phyloP scores from a whole-genome alignment of 2,888 invertebrate genomes.

The Ophion costatus region DNA sequence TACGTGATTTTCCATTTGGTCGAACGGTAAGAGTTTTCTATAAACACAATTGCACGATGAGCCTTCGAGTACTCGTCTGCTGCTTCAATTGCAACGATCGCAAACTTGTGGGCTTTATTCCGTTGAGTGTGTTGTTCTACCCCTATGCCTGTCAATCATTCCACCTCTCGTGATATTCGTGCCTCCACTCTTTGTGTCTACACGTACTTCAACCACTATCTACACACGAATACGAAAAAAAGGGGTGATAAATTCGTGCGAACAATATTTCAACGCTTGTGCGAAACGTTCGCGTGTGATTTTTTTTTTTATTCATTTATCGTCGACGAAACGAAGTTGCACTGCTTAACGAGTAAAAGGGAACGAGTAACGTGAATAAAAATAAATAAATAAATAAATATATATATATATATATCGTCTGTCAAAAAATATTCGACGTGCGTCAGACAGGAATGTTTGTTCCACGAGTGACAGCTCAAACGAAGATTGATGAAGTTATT shows the following conservation, averaged over 20 bases:
- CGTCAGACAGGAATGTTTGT: not conserved
- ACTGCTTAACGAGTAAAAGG: not conserved
- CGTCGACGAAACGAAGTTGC: not conserved
- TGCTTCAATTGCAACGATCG: conserved; percentile 45
- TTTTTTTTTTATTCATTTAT: not conserved
- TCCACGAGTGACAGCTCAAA: not conserved
- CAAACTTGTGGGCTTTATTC: conserved; percentile 31
- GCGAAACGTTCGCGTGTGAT: not conserved
- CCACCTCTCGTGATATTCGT: conserved; percentile 30
- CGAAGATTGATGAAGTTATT: not conserved
- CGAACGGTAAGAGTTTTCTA: conserved; percentile 36
- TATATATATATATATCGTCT: not conserved
- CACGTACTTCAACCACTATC: not conserved
- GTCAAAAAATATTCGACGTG: not conserved
- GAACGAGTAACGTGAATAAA: too few relatives aligned
- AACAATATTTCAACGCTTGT: not conserved
- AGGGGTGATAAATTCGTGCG: not conserved
- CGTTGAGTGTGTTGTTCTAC: conserved; percentile 35
- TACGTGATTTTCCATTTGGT: not conserved
- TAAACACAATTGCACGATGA: conserved; percentile 52
- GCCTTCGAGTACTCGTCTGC: conserved; percentile 56
- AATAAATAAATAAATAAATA: too few relatives aligned
- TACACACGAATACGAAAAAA: not conserved
- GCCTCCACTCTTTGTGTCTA: not conserved
- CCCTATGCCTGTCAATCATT: conserved; percentile 44